phyloP scores from a whole-genome alignment of 1,140 invertebrate species.

The Ips typographus region DNA sequence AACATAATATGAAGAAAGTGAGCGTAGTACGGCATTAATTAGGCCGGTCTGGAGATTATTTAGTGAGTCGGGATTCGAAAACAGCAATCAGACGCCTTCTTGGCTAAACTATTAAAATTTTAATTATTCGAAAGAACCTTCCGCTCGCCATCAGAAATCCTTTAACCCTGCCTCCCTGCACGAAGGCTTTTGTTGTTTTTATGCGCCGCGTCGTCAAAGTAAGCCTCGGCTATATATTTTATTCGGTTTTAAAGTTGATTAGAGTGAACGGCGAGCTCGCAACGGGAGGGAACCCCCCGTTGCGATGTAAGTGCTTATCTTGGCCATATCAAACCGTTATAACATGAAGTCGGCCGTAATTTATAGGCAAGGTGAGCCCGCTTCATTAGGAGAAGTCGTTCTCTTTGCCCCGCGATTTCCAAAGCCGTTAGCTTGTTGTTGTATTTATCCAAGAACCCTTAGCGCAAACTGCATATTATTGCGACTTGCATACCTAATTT shows the following conservation, averaged over 20 bases:
- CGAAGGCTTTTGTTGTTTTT: slow-evolving; percentile 29
- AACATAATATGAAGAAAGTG: too few species aligned
- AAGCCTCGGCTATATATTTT: slow-evolving; percentile 44
- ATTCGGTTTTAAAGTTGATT: slow-evolving; percentile 51
- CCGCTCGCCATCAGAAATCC: slow-evolving; percentile 19
- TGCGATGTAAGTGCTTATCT: slow-evolving; percentile 51
- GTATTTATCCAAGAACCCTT: slow-evolving; percentile 36
- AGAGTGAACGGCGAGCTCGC: slow-evolving; percentile 47
- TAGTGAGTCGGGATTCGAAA: slow-evolving; percentile 14
- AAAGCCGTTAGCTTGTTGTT: slow-evolving; percentile 11
- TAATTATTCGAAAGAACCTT: slow-evolving; percentile 29
- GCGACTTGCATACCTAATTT: too few species aligned
- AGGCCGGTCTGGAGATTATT: too few species aligned
- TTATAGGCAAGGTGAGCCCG: slow-evolving; percentile 52
- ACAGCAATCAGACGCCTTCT: slow-evolving; percentile 26
- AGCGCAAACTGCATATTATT: too few species aligned
- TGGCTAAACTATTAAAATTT: slow-evolving; percentile 32
- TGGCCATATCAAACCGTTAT: slow-evolving; percentile 52
- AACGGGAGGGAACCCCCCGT: slow-evolving; percentile 50
- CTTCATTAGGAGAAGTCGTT: slow-evolving; percentile 49
- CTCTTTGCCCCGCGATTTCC: slow-evolving; percentile 20
- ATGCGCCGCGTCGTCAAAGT: slow-evolving; percentile 28
- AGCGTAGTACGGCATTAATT: too few species aligned
- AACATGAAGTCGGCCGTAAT: slow-evolving; percentile 52
- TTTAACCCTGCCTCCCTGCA: slow-evolving; percentile 18